Base-by-base conservation (phyloP, 2,113 vertebrate genomes). In the Oreochromis aureus region DNA sequence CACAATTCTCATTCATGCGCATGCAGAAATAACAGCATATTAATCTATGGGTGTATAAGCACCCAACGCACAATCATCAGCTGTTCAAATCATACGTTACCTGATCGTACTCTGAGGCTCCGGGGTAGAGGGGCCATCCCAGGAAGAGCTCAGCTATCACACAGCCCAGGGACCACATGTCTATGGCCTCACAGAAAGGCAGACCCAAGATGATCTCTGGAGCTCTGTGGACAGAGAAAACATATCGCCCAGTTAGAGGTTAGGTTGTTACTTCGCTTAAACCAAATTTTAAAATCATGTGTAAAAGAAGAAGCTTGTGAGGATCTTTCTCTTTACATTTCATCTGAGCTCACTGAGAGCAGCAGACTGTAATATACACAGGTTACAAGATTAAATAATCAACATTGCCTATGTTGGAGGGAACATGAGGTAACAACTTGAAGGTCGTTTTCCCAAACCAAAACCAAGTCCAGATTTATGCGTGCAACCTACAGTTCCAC, bases 101-200 rank as follows among this genome's bases (percentile, higher is more conserved):
- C 98, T 99, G 99, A 94, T 99, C 99, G 0, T 98, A 99, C 92
- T 99, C 98, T 0, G 99, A 99, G 63, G 99, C 98, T 81, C 99
- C 99, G 0, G 98, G 98, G 93, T 99, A 99, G 82, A 99, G 96
- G 0, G 99, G 99, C 99, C 99, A 99, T 83, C 99, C 99, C 93
- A 99, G 96, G 93, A 99, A 99, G 92, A 99, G 97, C 94, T 99
- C 99, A 3, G 99, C 99, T 61, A 99, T 99, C 93, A 99, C 99
- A 87, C 99, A 99, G 93, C 99, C 99, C 92, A 99, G 94, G 1
- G 99, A 99, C 99, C 99, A 99, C 99, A 99, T 99, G 95, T 99
- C 99, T 46, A 99, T 99, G 39, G 99, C 98, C 95, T 99, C 99
- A 34, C 98, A 99, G 93, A 99, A 99, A 0, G 98, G 98, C 95